Base-by-base conservation (phyloP, 2,797 vertebrate genomes). In the Triplophysa yarkandensis region DNA sequence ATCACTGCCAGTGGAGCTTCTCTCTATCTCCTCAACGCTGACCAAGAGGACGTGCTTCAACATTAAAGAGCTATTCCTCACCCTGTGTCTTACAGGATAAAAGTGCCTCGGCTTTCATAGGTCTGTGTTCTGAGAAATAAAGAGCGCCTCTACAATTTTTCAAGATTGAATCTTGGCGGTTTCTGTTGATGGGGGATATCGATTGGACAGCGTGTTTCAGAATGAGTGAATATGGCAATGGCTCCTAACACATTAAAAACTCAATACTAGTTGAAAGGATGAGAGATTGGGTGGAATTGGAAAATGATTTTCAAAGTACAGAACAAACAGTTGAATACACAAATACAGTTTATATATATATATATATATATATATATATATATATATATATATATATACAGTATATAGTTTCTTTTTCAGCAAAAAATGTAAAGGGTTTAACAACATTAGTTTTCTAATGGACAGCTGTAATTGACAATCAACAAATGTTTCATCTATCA, bases 41-140 rank as follows among this genome's bases (percentile, higher is more conserved):
- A 76, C 72, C 46, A 48, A 28, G 27, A 44, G 48, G 71, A 74
- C 68, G 17, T 19, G 76, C 67, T 74, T 72, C 48, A 50, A 69
- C 50, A 61, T 75, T 73, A 77, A 76, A 74, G 27, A 68, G 21
- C 39, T 74, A 78, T 77, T 78, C 36, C 55, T 77, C 75, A 78
- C 61, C 63, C 41, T 61, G 34, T 32, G 50, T 68, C 43, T 55
- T 61, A 27, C 41, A 68, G 50, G 75, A 58, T 60, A 74, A 74
- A 74, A 65, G 66, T 25, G 21, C 1, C 46, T 46, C 11, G 30
- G 55, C 39, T 32, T 36, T 74, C 23, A 1, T 21, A 32, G 80
- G 27, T 54, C 39, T 44, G 25, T 64, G 21, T 48, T 44, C 68
- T 61, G 23, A 65, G 44, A 60, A 61, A 39, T 41, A 50, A 39